phyloP scores from a whole-genome alignment of 1,140 invertebrate species.

The Aphis gossypii region DNA sequence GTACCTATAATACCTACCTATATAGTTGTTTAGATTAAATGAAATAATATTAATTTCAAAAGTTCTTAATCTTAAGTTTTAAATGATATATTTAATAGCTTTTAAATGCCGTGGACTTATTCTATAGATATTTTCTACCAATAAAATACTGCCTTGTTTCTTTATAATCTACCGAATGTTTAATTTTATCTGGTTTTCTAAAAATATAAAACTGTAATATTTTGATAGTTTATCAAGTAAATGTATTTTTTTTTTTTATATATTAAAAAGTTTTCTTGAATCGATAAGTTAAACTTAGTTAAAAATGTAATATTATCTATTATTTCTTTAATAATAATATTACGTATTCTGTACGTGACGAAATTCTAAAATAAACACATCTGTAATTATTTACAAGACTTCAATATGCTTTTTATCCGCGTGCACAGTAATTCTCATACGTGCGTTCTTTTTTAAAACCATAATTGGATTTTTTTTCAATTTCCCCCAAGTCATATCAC shows the following conservation, averaged over 20 bases:
- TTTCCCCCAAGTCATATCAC: background rate
- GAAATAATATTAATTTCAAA: background rate
- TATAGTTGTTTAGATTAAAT: background rate
- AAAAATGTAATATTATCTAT: background rate
- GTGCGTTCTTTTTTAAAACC: background rate
- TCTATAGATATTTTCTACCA: background rate
- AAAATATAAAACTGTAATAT: background rate
- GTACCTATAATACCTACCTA: background rate
- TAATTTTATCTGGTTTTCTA: background rate
- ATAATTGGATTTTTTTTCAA: background rate
- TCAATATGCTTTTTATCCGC: background rate
- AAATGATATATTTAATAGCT: background rate
- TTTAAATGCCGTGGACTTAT: background rate
- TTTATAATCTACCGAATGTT: background rate
- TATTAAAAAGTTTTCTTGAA: background rate
- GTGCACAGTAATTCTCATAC: background rate
- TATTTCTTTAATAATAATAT: background rate
- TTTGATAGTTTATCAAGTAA: background rate
- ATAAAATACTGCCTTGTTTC: background rate
- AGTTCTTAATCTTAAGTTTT: too few species aligned
- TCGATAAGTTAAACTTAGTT: background rate
- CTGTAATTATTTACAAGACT: background rate
- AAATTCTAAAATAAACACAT: background rate
- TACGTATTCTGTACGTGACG: background rate
- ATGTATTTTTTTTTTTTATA: background rate